Conservation (phyloP, 2,888 invertebrate species). For the Barypeithes pellucidus region DNA sequence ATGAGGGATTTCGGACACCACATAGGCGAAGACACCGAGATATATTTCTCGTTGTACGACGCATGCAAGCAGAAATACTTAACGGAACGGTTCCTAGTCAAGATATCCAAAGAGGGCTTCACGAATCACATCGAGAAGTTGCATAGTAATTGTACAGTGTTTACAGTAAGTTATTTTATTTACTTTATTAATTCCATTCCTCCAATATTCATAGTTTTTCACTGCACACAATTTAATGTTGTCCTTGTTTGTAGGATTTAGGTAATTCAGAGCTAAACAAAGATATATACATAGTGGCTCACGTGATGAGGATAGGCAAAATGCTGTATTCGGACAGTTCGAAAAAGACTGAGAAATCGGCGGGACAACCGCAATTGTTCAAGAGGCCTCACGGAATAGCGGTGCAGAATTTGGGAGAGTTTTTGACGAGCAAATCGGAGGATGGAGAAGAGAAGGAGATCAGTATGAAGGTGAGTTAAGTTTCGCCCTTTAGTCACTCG, state of each 20-base stretch:
- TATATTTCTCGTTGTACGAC: slow-evolving; percentile 91
- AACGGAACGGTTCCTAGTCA: slow-evolving; percentile 91
- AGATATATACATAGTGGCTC: slow-evolving; percentile 91
- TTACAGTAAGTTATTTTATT: slow-evolving; percentile 74
- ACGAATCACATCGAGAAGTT: slow-evolving; percentile 91
- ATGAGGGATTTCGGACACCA: slow-evolving; percentile 92
- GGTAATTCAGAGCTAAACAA: slow-evolving; percentile 88
- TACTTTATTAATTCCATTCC: not conserved
- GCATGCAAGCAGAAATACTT: slow-evolving; percentile 83
- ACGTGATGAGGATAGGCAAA: slow-evolving; percentile 91
- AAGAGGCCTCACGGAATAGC: slow-evolving; percentile 91
- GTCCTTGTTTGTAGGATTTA: slow-evolving; percentile 76
- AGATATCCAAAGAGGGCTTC: slow-evolving; percentile 91
- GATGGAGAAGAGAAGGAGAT: slow-evolving; percentile 84
- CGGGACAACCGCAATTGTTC: slow-evolving; percentile 71
- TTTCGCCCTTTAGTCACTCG: too few species aligned
- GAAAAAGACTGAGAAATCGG: slow-evolving; percentile 70
- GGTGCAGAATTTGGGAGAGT: slow-evolving; percentile 82
- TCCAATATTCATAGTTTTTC: not conserved
- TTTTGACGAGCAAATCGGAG: slow-evolving; percentile 72
- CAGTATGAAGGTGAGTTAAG: slow-evolving; percentile 78
- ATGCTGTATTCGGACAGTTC: slow-evolving; percentile 80
- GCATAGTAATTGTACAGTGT: slow-evolving; percentile 91
- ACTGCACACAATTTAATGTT: not conserved
- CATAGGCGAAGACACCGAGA: slow-evolving; percentile 91